Conservation (phyloP, 2,797 vertebrate genomes). For the Sebastes variabilis region DNA sequence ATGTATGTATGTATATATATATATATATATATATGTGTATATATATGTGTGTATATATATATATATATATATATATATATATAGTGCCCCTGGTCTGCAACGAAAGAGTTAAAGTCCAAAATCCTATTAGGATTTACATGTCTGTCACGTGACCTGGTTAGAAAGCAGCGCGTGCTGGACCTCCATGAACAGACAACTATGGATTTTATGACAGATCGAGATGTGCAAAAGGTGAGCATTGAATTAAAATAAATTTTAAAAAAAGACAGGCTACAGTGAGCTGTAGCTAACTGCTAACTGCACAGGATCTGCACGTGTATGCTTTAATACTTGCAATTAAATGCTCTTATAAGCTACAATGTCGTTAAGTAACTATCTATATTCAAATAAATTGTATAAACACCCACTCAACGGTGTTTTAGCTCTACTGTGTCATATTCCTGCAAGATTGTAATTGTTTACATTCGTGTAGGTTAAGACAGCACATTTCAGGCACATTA, state of each 20-base stretch:
- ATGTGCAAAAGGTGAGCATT: conserved; percentile 74
- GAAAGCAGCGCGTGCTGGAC: not conserved
- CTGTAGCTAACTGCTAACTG: not conserved
- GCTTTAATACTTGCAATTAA: not conserved
- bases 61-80: too few species aligned
- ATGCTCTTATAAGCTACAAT: not conserved
- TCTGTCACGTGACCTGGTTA: conserved; percentile 44
- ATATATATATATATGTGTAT: too few species aligned
- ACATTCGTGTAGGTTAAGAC: not conserved
- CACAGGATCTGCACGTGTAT: not conserved
- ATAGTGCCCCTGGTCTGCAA: not conserved
- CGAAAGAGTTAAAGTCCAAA: conserved; percentile 59
- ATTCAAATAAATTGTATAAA: not conserved
- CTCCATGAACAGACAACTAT: conserved; percentile 38
- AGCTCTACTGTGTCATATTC: not conserved
- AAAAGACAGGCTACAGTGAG: accelerated
- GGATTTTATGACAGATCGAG: conserved; percentile 75
- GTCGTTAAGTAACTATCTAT: not conserved
- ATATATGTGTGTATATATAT: too few species aligned
- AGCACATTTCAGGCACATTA: not conserved
- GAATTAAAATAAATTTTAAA: not conserved
- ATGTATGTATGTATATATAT: too few species aligned
- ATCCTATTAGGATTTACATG: conserved; percentile 59
- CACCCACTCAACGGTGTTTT: too few species aligned
- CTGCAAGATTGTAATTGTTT: not conserved